phyloP scores from a whole-genome alignment of 1,140 invertebrate genomes.

The Drosophila asahinai region DNA sequence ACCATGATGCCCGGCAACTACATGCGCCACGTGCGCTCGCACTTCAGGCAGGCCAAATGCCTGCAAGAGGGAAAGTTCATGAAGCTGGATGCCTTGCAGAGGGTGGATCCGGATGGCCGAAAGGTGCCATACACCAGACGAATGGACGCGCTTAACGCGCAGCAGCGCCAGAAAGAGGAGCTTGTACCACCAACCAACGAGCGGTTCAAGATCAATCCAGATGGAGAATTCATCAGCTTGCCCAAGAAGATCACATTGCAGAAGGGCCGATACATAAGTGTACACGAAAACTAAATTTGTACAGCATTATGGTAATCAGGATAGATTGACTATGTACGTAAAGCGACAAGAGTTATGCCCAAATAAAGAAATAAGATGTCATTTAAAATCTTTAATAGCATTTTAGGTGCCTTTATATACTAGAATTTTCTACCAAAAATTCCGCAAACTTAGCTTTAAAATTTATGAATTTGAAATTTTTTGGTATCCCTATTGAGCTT shows the following conservation, averaged over 20 bases:
- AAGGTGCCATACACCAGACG: slow-evolving; percentile 1
- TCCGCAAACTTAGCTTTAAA: too few relatives aligned
- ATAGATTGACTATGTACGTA: neutral
- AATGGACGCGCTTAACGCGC: too few relatives aligned
- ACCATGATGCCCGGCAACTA: neutral
- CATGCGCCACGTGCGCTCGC: slow-evolving; percentile 2
- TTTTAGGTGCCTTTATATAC: too few relatives aligned
- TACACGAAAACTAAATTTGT: neutral
- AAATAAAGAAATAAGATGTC: neutral
- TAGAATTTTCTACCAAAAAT: too few relatives aligned
- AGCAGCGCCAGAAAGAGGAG: neutral
- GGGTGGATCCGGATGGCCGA: slow-evolving; percentile 5
- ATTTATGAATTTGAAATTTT: too few relatives aligned
- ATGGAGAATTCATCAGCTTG: slow-evolving; percentile 26
- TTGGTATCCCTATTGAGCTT: too few relatives aligned
- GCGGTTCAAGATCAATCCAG: slow-evolving; percentile 3
- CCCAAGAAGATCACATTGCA: slow-evolving; percentile 6
- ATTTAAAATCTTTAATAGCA: too few relatives aligned
- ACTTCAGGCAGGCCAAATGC: neutral
- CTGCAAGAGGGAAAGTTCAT: neutral
- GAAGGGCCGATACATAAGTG: slow-evolving; percentile 17
- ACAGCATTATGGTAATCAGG: too few relatives aligned
- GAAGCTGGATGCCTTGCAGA: neutral
- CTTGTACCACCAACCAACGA: too few relatives aligned
- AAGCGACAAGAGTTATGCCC: too few relatives aligned